A percentile compares a stretch with the other conserved stretches of the same genome.
phyloP scores from a whole-genome alignment of 1,140 invertebrate species.

The Babylonia areolata region DNA sequence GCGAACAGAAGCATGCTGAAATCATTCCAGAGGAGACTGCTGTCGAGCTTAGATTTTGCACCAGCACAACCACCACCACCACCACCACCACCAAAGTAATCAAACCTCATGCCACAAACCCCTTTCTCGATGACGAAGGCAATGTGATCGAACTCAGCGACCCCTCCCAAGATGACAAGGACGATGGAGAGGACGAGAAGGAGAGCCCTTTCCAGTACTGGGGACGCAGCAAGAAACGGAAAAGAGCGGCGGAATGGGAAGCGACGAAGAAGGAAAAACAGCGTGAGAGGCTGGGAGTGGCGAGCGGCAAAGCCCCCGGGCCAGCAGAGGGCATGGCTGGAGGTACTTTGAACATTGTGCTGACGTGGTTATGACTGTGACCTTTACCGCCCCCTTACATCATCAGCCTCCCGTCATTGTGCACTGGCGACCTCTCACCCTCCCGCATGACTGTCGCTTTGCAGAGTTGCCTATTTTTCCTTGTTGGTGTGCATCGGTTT shows the following conservation, averaged over 20 bases:
- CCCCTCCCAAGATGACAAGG: slow-evolving; percentile 34
- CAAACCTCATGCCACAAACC: slow-evolving; percentile 45
- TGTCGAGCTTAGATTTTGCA: not conserved
- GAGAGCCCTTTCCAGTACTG: slow-evolving; percentile 46
- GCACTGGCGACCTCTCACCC: not conserved
- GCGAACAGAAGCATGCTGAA: slow-evolving; percentile 40
- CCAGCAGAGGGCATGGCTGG: not conserved
- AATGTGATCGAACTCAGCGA: slow-evolving; percentile 45
- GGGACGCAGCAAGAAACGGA: slow-evolving; percentile 68
- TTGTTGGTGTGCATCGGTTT: not conserved
- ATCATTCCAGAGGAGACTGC: slow-evolving; percentile 4
- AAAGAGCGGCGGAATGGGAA: slow-evolving; percentile 73
- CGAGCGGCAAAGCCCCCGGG: not conserved
- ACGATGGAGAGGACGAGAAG: slow-evolving; percentile 43
- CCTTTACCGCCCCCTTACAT: not conserved
- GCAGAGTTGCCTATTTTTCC: not conserved
- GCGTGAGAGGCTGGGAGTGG: slow-evolving; percentile 31
- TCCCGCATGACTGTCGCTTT: slow-evolving; percentile 19
- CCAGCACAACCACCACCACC: not conserved
- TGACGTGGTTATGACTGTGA: not conserved
- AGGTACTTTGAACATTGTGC: slow-evolving; percentile 29
- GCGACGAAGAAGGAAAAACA: slow-evolving; percentile 59
- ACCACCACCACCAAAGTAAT: slow-evolving; percentile 1
- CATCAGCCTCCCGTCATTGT: not conserved
- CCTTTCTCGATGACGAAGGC: slow-evolving; percentile 60